Conservation (phyloP, 1,140 invertebrate species). For the Drosophila gunungcola region DNA sequence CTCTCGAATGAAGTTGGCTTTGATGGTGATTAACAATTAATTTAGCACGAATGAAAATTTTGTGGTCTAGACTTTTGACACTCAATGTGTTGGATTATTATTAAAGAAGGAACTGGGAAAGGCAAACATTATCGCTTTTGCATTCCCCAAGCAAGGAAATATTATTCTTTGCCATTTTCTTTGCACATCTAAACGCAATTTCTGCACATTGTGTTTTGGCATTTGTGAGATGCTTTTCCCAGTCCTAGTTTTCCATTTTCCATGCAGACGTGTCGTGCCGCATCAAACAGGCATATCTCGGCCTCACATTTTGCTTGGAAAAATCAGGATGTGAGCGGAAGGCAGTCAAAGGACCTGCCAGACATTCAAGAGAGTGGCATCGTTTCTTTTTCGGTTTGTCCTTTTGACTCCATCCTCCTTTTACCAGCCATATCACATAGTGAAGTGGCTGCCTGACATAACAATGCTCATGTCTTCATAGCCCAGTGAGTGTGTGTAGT, state of each 20-base stretch:
- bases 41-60: constrained; percentile 22
- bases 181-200: constrained; percentile 44
- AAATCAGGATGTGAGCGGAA: constrained; percentile 1
- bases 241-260: constrained; percentile 25
- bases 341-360: constrained; percentile 25
- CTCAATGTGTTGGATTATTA: constrained; percentile 7
- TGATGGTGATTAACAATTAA: constrained; percentile 31
- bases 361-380: constrained; percentile 8
- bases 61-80: constrained; percentile 14
- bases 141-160: constrained; percentile 7
- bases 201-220: constrained; percentile 22
- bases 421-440: constrained; percentile 37
- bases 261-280: constrained; percentile 27
- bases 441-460: constrained; percentile 37
- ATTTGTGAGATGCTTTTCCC: constrained; percentile 34
- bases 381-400: constrained; percentile 15
- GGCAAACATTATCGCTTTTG: constrained; percentile 3
- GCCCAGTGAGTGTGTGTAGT: constrained; percentile 17
- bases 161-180: constrained; percentile 24
- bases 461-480: constrained; percentile 39
- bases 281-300: constrained; percentile 37
- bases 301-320: constrained; percentile 18
- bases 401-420: constrained; percentile 8
- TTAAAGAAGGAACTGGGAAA: background rate
- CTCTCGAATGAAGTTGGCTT: constrained; percentile 18